Base-by-base conservation (phyloP, 2,797 vertebrate genomes). In the Pitangus sulphuratus region DNA sequence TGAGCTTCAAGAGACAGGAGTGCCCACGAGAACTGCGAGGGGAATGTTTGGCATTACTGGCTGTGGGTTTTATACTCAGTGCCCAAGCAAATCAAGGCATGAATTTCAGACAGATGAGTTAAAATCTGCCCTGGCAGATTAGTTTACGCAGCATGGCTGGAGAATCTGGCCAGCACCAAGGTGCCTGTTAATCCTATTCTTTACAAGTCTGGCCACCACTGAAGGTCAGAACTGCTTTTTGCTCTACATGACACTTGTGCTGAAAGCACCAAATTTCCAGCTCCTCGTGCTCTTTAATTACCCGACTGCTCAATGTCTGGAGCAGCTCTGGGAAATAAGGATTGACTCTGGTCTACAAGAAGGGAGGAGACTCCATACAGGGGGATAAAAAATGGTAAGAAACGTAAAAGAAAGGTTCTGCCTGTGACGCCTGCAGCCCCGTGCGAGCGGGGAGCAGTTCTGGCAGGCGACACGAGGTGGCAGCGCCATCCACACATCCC, bases 391-490 rank as follows among this genome's bases (percentile, higher is more conserved):
- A 61, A 26, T 5, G 48, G 37, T 37, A 33, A 48, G 51, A 57
- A 57, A 15, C 1, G 4, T 20, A 3, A 15, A 54, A 53, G 26
- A 15, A 21, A 33, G 5, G 0, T 57, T 22, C 1, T 2, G 8
- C 61, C 26, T 4, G 25, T 21, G 9, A 33, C 35, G 35, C 35
- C 35, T 28, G 30, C 48, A 9, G 33, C n/a, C 33, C 48, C 30
- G 31, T 24, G 48, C 9, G 42, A 31, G 33, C 12, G 22, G 48
- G 47, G 42, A 28, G 82, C 53, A 66, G 65, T 87, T 81, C 58
- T 66, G 53, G 21, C 39, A 16, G 11, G 45, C 17, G 7, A 20
- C 96, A 39, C 12, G 22, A 92, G 95, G 9, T 95, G 95, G 95
- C 81, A 82, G 51, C 26, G 31, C 51, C 44, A 30, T 42, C 12